Evolutionary conservation across 2,113 vertebrate species (phyloP), one percentile per base, ranked within the genome.

Genomic region (Diglossa brunneiventris): DNA sequence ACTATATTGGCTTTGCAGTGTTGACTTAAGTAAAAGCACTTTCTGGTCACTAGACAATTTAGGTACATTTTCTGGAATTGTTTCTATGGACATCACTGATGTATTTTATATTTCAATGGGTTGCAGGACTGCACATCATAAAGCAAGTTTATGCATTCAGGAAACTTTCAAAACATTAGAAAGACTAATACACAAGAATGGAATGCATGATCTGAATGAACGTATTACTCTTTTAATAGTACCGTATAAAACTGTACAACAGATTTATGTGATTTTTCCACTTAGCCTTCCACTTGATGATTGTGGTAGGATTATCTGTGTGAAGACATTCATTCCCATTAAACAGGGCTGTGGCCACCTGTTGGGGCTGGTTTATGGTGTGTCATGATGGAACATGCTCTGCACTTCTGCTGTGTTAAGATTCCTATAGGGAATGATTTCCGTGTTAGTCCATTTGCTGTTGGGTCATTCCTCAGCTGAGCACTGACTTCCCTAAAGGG

Each of bases 1-100:
- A 46, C 42, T 58, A 0, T 55, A 27, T 52, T 75, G 73, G 41
- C 67, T 86, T 95, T 90, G 61, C 63, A 75, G 9, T 88, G 68
- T 88, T 96, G 78, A 81, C 72, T 83, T 83, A 77, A 91, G 70
- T 95, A 92, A 95, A 96, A 88, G 55, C 58, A 16, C 42, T 79
- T 80, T 90, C 85, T 92, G 42, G n/a, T 90, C 39, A 22, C 63
- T 70, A 30, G 50, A 74, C 39, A 37, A 11, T 78, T 88, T 2
- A 84, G 55, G 17, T 93, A 17, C 3, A 0, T 95, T 87, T 92
- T 94, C 59, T 93, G 62, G 76, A 79, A 64, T 66, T 27, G 50
- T 84, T 81, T 63, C 49, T 91, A 0, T 75, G 82, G 80, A n/a
- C 0, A 0, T 94, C 46, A 66, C 24, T 64, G 87, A 8, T 64